Percentiles rank a stretch among this genome's conserved stretches.
These are phyloP conservation scores for Sarcophaga caerulescens DNA, from an alignment of 2,888 invertebrate genomes.

Conservation along the genomic window DNA sequence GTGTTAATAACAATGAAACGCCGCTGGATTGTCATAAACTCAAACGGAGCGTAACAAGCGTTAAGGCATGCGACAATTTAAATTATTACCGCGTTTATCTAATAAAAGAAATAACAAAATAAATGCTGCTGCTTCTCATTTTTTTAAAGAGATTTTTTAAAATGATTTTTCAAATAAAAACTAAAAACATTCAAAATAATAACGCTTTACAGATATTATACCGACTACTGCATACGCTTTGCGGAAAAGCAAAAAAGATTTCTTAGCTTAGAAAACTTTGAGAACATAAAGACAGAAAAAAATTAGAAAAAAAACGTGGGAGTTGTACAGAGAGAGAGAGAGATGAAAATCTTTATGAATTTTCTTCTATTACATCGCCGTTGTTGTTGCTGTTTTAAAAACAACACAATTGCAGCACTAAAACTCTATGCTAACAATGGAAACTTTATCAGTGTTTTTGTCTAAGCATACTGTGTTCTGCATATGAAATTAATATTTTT, in stretches of 20 bases:
- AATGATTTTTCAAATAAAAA: background rate
- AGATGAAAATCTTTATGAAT: background rate
- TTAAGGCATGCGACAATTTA: conserved; percentile 65
- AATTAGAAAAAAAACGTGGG: conserved; percentile 19
- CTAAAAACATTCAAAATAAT: background rate
- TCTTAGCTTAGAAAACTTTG: background rate
- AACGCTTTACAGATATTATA: background rate
- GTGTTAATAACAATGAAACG: background rate
- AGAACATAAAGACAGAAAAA: background rate
- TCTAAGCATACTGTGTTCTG: no score
- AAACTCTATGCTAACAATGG: no score
- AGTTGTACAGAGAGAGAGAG: background rate
- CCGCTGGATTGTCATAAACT: conserved; percentile 13
- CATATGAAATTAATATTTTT: no score
- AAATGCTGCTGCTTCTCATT: conserved; percentile 6
- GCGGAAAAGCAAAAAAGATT: background rate
- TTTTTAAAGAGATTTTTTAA: background rate
- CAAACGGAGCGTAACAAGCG: conserved; percentile 65
- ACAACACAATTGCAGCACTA: no score
- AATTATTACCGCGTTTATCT: conserved; percentile 60
- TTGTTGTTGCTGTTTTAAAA: no score
- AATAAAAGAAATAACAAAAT: conserved; percentile 41
- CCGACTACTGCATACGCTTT: conserved; percentile 27
- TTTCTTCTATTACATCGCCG: no score
- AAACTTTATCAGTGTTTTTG: no score